Evolutionary conservation across 2,797 vertebrate species (phyloP).

Genomic region (Pseudopleuronectes americanus): DNA sequence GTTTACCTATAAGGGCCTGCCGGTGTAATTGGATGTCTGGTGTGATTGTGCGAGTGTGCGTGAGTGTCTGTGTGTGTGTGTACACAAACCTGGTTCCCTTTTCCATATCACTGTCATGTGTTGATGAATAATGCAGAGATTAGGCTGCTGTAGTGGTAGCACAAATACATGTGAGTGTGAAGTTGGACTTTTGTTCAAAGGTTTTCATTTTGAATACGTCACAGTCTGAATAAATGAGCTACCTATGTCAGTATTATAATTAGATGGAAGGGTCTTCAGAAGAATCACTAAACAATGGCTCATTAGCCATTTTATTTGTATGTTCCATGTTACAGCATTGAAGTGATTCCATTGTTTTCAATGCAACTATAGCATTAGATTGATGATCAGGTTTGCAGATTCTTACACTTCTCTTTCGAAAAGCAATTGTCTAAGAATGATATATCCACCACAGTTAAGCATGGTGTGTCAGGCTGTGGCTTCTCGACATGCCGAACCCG

Average conservation of each 20-base stretch:
- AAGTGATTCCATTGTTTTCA: too few relatives aligned
- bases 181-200: not conserved
- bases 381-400: too few relatives aligned
- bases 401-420: too few relatives aligned
- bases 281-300: not conserved
- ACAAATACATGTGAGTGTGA: not conserved
- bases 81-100: slow-evolving; percentile 44
- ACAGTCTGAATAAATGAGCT: not conserved
- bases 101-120: slow-evolving; percentile 43
- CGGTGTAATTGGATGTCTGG: slow-evolving; percentile 17
- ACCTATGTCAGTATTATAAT: not conserved
- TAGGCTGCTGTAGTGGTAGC: slow-evolving; percentile 5
- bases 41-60: not conserved
- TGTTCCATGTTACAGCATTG: not conserved
- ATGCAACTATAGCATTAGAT: too few relatives aligned
- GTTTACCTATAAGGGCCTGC: slow-evolving; percentile 54
- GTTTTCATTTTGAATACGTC: not conserved
- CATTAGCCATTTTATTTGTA: not conserved
- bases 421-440: not conserved
- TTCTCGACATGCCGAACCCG: too few relatives aligned
- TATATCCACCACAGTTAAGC: not conserved
- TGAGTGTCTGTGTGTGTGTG: not conserved
- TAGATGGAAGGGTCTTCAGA: too few relatives aligned
- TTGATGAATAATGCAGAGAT: slow-evolving; percentile 46
- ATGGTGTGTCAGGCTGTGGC: not conserved